phyloP scores from a whole-genome alignment of 2,797 vertebrate species.

The Phataginus tetradactyla region DNA sequence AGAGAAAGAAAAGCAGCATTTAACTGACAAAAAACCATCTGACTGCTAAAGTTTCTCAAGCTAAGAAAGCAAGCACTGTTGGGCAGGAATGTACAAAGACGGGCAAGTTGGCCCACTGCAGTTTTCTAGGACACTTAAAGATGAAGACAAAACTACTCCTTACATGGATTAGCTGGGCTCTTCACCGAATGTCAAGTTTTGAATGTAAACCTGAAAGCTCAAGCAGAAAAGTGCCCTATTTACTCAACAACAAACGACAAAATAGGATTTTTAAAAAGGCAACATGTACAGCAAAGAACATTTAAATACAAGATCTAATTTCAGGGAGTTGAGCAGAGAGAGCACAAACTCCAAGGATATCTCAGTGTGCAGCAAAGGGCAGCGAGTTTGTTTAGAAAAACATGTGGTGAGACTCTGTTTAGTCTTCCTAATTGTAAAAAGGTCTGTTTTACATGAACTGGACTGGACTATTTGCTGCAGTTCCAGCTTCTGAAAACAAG shows the following conservation, averaged over 20 bases:
- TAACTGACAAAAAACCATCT: slow-evolving; percentile 7
- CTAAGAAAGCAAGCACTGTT: slow-evolving; percentile 65
- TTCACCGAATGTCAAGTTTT: neutral
- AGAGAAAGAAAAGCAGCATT: neutral
- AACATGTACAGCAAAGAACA: neutral
- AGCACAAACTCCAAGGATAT: neutral
- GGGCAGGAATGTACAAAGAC: slow-evolving; percentile 31
- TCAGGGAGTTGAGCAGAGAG: neutral
- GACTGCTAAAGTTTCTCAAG: neutral
- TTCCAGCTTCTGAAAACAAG: slow-evolving; percentile 57
- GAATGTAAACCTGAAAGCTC: slow-evolving; percentile 55
- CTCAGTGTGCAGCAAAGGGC: neutral
- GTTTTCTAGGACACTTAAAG: neutral
- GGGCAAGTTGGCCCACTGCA: neutral
- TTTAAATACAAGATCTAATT: slow-evolving; percentile 42
- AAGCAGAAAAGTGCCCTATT: slow-evolving; percentile 40
- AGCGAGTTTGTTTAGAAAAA: neutral
- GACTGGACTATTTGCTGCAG: neutral
- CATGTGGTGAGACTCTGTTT: slow-evolving; percentile 10
- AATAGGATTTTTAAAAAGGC: neutral
- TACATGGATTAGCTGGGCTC: neutral
- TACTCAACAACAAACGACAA: neutral
- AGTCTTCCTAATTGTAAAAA: slow-evolving; percentile 14
- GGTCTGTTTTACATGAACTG: slow-evolving; percentile 66
- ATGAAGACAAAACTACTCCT: neutral